Conservation (phyloP, 1,140 invertebrate species). For the Drosophila kikkawai region DNA sequence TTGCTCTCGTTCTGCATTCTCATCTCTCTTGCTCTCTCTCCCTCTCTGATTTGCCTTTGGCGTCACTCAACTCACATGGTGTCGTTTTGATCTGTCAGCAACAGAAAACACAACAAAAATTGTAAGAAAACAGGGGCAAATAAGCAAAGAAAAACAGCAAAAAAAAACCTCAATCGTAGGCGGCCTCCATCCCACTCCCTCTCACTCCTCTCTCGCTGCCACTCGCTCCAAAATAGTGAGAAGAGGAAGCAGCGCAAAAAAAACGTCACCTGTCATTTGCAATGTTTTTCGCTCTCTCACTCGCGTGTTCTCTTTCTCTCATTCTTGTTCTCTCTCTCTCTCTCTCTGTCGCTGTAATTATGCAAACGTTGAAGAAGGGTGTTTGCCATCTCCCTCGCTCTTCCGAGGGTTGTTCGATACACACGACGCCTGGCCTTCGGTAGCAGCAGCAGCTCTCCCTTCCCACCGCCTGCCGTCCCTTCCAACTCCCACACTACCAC, state of each 20-base stretch:
- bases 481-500: constrained; percentile 1
- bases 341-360: constrained; percentile 37
- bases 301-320: constrained; percentile 8
- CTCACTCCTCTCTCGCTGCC: constrained; percentile 20
- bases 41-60: constrained; percentile 34
- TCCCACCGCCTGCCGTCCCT: neutral
- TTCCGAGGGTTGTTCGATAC: constrained; percentile 50
- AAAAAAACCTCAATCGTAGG: constrained; percentile 48
- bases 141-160: constrained; percentile 19
- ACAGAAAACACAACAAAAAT: constrained; percentile 33
- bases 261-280: constrained; percentile 81
- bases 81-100: constrained; percentile 36
- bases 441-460: constrained; percentile 11
- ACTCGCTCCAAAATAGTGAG: constrained; percentile 11
- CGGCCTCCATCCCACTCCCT: constrained; percentile 8
- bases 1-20: constrained; percentile 35
- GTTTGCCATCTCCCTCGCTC: constrained; percentile 23
- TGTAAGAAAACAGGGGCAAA: constrained; percentile 15
- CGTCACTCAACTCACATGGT: constrained; percentile 56
- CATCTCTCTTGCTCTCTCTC: neutral
- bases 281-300: constrained; percentile 65
- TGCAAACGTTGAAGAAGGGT: constrained; percentile 55
- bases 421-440: constrained; percentile 44
- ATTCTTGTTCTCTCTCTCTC: constrained; percentile 4
- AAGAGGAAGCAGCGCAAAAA: constrained; percentile 51